Conservation (phyloP, 2,113 vertebrate species). For the Carassius gibelio region DNA sequence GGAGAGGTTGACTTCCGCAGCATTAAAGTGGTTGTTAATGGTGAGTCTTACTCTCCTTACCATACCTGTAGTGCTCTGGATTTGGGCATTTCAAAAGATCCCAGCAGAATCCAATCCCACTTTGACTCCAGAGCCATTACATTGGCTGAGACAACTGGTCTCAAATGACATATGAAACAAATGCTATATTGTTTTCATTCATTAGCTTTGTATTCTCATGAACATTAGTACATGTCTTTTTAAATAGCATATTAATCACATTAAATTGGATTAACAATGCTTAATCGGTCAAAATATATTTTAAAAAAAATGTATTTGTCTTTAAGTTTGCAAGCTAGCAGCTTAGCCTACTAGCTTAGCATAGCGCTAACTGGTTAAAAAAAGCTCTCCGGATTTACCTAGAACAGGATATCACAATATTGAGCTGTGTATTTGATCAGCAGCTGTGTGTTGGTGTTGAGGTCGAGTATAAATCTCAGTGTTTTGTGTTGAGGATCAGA, state of each 20-base stretch:
- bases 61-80: constrained; percentile 28
- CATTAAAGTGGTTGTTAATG: constrained; percentile 95
- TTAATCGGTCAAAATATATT: neutral
- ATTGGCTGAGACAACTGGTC: neutral
- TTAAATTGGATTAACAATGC: neutral
- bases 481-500: constrained; percentile 24
- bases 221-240: neutral
- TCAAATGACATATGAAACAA: neutral
- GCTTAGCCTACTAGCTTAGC: neutral
- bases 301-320: neutral
- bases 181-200: neutral
- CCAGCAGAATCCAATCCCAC: neutral
- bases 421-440: constrained; percentile 4
- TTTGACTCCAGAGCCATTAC: neutral
- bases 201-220: neutral
- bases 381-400: neutral
- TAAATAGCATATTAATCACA: neutral
- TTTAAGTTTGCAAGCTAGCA: constrained; percentile 11
- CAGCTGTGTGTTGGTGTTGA: neutral
- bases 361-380: neutral
- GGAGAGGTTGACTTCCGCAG: constrained; percentile 95
- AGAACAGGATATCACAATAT: neutral
- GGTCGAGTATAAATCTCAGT: neutral
- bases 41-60: constrained; percentile 73
- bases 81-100: neutral